Base-by-base conservation (phyloP, 1,140 invertebrate genomes). In the Anoplophora glabripennis region DNA sequence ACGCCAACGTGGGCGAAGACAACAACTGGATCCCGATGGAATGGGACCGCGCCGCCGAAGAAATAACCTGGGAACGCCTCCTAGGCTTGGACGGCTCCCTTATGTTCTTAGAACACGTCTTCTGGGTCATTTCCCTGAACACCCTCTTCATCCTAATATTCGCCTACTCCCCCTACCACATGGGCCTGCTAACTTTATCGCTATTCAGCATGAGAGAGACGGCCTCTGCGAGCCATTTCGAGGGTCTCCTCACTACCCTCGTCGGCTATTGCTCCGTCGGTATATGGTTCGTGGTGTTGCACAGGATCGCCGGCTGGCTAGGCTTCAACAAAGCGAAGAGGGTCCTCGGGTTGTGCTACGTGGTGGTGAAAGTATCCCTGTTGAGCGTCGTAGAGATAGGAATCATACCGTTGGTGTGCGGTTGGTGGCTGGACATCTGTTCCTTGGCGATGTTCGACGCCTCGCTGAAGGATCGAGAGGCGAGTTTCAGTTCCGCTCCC, bases 341-440 rank as follows among this genome's bases (percentile, higher is more conserved):
- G 63, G 82, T 96, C 21, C 78, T 98, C 17, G 96, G 96, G 1
- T 83, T 98, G 10, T 96, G 94, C 72, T 99, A 98, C 75, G 90
- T 99, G 14, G 94, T 98, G 42, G 93, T 99, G 1, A 99, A 99
- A 79, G 88, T 90, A n/a, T 93, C 93, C 3, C 76, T 98, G 33
- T 75, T 98, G 3, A 89, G 92, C 11, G 92, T 96, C 14, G 88
- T 96, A 10, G 95, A 99, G 83, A 95, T 99, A 59, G 94, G 96
- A 7, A 89, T 99, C 3, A 87, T 99, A 65, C 97, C 97, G 0
- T 77, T 99, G 0, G 88, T 99, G 7, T 99, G 96, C 75, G 97
- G 97, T 11, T 99, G 96, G 93, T 99, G 97, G 96, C 78, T 99
- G 33, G 97, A 99, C 73, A 92, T 99, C 58, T 99, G 97, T 72